Conservation (phyloP, 2,113 vertebrate species). For the Myiopsitta monachus region DNA sequence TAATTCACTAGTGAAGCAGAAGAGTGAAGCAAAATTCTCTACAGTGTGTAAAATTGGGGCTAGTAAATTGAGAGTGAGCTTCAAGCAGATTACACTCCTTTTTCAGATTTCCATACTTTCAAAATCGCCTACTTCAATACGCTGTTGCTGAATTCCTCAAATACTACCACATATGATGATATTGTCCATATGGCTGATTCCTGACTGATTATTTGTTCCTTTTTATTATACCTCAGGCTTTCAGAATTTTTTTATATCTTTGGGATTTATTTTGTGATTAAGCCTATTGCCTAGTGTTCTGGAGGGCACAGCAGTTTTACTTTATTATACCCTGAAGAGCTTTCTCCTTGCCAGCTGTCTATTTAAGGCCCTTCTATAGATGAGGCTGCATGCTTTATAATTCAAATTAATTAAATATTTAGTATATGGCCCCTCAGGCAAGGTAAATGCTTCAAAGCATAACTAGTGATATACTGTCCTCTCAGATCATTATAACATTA, state of each 20-base stretch:
- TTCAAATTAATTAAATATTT: background rate
- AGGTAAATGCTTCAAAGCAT: background rate
- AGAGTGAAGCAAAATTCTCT: background rate
- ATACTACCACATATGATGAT: background rate
- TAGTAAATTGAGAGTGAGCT: background rate
- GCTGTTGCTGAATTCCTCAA: background rate
- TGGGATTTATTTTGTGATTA: background rate
- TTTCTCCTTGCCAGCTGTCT: background rate
- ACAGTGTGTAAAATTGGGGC: background rate
- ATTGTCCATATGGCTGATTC: background rate
- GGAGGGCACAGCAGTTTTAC: background rate
- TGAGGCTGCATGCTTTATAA: background rate
- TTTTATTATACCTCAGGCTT: background rate
- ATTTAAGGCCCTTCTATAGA: background rate
- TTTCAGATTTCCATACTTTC: background rate
- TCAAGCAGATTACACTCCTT: background rate
- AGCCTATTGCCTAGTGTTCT: background rate
- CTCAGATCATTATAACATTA: background rate
- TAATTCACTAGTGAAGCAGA: background rate
- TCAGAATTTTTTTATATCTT: background rate
- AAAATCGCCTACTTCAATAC: background rate
- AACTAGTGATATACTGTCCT: background rate
- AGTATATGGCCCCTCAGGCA: background rate
- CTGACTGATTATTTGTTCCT: background rate
- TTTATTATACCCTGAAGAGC: background rate